Conservation (phyloP, 1,140 invertebrate genomes). For the Nilaparvata lugens region DNA sequence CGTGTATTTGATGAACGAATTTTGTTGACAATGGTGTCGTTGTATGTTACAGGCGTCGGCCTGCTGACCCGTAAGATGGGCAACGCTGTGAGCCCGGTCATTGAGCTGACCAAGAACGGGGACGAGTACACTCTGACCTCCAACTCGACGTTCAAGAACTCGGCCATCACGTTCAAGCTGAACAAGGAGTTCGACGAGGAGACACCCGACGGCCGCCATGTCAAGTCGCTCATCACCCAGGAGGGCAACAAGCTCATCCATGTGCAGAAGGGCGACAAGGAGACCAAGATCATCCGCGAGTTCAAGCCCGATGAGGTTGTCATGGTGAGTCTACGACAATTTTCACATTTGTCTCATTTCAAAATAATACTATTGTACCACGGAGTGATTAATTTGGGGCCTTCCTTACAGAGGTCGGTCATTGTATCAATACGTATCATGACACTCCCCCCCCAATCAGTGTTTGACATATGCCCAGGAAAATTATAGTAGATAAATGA, state of each 20-base stretch:
- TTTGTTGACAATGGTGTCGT: too few species aligned
- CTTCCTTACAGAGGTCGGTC: neutral
- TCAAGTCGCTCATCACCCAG: constrained; percentile 59
- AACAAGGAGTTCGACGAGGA: constrained; percentile 78
- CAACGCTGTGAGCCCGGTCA: constrained; percentile 56
- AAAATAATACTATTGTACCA: too few species aligned
- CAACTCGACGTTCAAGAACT: constrained; percentile 75
- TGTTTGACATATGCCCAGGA: too few species aligned
- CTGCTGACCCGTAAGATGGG: constrained; percentile 66
- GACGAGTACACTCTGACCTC: constrained; percentile 64
- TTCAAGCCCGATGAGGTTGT: constrained; percentile 26
- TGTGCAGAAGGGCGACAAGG: constrained; percentile 44
- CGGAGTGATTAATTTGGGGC: neutral
- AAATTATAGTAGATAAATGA: too few species aligned
- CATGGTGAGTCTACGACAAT: constrained; percentile 25
- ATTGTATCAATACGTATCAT: neutral
- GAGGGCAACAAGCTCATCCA: constrained; percentile 61
- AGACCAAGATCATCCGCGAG: constrained; percentile 27
- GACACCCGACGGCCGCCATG: constrained; percentile 75
- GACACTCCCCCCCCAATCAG: too few species aligned
- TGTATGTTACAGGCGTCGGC: constrained; percentile 42
- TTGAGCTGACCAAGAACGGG: constrained; percentile 59
- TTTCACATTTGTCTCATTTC: too few species aligned
- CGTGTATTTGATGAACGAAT: too few species aligned
- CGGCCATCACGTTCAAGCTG: constrained; percentile 66